Evolutionary conservation across 2,797 vertebrate species (phyloP), one percentile per base, ranked within the genome.

Genomic region (Chromis chromis): DNA sequence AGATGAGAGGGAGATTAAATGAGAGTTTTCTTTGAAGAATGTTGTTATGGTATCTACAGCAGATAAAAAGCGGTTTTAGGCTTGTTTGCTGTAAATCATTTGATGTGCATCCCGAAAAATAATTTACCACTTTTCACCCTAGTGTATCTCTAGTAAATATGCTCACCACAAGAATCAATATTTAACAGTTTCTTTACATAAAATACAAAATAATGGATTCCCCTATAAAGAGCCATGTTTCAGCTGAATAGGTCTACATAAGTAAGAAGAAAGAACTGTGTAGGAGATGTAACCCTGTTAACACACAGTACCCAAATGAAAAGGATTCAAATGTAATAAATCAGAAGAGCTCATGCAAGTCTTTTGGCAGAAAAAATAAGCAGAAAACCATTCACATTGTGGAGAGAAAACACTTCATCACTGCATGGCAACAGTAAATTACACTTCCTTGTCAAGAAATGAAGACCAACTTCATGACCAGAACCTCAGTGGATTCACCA

Each of bases 11-110:
- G 57, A 60, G 64, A 66, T 77, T 62, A 44, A 19, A 50, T 61
- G 40, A 46, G 52, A 72, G 53, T 48, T 53, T 25, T 58, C 21
- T 71, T 67, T 76, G 54, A 73, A 59, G 58, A 50, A 59, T 70
- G 42, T 50, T 57, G 11, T n/a, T n/a, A n/a, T 57, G 40, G 24
- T 53, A 54, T 65, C 61, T 79, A 69, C 33, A 68, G 33, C 44
- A 60, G 58, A 82, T 21, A 56, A 73, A 42, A 71, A 27, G 21
- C 52, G 50, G 36, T 57, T 75, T 66, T 74, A 65, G 25, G 57
- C 33, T 66, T 44, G 31, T 25, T 40, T 58, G 28, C 36, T 62
- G 27, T 58, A 49, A 74, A 66, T 79, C 52, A 55, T 62, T 46
- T n/a, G 2, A 7, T 46, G 57, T 63, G 44, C 6, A 2, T 3